Base-by-base conservation (phyloP, 2,113 vertebrate species). In the Oncorhynchus mykiss region DNA sequence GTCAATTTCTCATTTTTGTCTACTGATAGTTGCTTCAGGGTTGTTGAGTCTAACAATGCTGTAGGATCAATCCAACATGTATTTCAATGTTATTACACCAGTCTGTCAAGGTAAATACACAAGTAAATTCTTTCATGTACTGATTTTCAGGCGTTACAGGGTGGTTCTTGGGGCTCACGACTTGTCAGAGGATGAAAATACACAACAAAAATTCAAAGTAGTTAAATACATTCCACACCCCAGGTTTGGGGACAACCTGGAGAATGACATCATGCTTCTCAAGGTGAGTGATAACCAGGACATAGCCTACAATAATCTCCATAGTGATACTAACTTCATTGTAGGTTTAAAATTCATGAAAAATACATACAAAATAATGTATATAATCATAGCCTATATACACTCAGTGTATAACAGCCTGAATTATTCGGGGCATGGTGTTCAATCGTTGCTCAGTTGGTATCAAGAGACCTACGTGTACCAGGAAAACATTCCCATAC, bases 191-290 rank as follows among this genome's bases (percentile, higher is more conserved):
- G 67, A 75, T 3, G 88, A 89, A 74, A 0, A 73, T 0, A 74
- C 86, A 1, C 84, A 73, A 84, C 91, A 90, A 77, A 31, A 74
- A 20, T 51, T 88, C 60, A 20, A 6, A 0, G 13, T 68, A 20
- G 0, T 76, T 29, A 39, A 22, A 2, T 54, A 60, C n/a, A 72
- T 92, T 74, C 82, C 68, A 57, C 85, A 92, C 74, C 90, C 91
- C 20, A 0, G 13, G 25, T 91, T 86, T n/a, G 76, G 82, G 5
- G 60, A 11, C 8, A 54, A 76, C 2, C 75, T 78, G 12, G 49
- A 8, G 16, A 88, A 85, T 31, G 93, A 94, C 48, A 87, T 94
- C 79, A 93, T 93, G 92, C 91, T 94, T 2, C 79, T 94, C 1
- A 88, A 91, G 91, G 93, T 94, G 73, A 71, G 54, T 39, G 9